Evolutionary conservation across 1,140 invertebrate genomes (phyloP).

Genomic region (Chrysopa pallens): DNA sequence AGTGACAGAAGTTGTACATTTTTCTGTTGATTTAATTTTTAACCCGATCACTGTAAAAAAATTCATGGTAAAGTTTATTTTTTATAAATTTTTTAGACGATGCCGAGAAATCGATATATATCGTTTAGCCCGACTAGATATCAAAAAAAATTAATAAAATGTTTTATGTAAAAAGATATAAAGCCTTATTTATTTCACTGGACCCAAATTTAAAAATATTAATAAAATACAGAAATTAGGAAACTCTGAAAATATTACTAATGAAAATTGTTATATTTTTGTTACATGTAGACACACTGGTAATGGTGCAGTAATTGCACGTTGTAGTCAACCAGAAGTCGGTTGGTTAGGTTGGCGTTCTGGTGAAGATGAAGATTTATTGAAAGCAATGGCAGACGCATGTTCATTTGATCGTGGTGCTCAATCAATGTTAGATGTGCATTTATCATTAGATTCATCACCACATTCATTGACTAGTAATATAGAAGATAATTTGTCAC

Average conservation of each 20-base stretch:
- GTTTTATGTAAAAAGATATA: too few relatives aligned
- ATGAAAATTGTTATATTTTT: constrained; percentile 1
- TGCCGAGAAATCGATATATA: too few relatives aligned
- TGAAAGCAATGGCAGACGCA: constrained; percentile 67
- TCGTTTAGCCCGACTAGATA: too few relatives aligned
- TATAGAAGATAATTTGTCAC: constrained; percentile 10
- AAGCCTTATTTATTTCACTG: too few relatives aligned
- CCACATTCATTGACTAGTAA: not conserved
- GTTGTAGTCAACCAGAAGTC: constrained; percentile 79
- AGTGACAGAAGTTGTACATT: too few relatives aligned
- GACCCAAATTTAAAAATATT: too few relatives aligned
- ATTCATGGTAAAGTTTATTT: too few relatives aligned
- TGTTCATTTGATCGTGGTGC: constrained; percentile 51
- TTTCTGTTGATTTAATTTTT: too few relatives aligned
- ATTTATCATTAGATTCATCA: not conserved
- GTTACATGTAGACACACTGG: constrained; percentile 40
- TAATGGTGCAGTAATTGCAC: constrained; percentile 83
- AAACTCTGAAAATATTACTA: not conserved
- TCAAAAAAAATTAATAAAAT: too few relatives aligned
- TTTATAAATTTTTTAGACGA: too few relatives aligned
- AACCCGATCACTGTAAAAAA: too few relatives aligned
- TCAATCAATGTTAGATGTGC: constrained; percentile 4
- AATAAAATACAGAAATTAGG: too few relatives aligned
- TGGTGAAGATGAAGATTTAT: constrained; percentile 67
- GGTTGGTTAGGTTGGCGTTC: constrained; percentile 88